Base-by-base conservation (phyloP, 1,140 invertebrate species). In the Nasonia longicornis region DNA sequence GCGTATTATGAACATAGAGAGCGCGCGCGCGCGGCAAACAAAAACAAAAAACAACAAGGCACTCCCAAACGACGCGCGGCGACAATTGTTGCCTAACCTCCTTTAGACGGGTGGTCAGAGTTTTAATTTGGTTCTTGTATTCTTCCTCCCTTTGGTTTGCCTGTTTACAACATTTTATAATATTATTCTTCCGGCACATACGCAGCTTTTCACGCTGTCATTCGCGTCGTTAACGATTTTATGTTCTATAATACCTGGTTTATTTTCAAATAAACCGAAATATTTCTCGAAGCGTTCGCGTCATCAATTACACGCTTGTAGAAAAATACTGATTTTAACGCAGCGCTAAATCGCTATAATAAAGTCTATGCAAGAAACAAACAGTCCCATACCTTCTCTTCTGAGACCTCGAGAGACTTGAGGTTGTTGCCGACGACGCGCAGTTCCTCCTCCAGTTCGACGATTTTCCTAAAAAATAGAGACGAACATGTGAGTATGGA, bases 81-180 rank as follows among this genome's bases (percentile, higher is more conserved):
- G 31, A 6, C 31, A 85, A 26, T 26, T 26, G 90, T 92, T 42
- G 38, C 96, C 31, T 35, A 35, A 99, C 98, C 97, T 98, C 97
- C 95, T 99, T 99, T 93, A 99, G 96, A 92, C 98, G 96, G 91
- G 97, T 96, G 89, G 97, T 98, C 91, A 99, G 94, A 91, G 97
- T 98, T 95, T 99, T 98, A 94, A 99, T 99, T 94, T 99, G 98
- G 92, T 98, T 97, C 94, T 99, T 99, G 95, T 99, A 99, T 91
- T 98, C 98, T 94, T 99, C 98, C 93, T 99, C 98, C 91, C 98
- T 96, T 95, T 99, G 98, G 93, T 98, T 98, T 93, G 98, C 97
- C 98, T 99, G 94, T 82, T 83, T 86, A 89, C 84, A 85, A 83
- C 82, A 83, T 29, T 87, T 84, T 78, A 42, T 78, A 83, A 84